Evolutionary conservation across 1,140 invertebrate species (phyloP), one percentile per base, ranked within the genome.

Genomic region (Drosophila persimilis): DNA sequence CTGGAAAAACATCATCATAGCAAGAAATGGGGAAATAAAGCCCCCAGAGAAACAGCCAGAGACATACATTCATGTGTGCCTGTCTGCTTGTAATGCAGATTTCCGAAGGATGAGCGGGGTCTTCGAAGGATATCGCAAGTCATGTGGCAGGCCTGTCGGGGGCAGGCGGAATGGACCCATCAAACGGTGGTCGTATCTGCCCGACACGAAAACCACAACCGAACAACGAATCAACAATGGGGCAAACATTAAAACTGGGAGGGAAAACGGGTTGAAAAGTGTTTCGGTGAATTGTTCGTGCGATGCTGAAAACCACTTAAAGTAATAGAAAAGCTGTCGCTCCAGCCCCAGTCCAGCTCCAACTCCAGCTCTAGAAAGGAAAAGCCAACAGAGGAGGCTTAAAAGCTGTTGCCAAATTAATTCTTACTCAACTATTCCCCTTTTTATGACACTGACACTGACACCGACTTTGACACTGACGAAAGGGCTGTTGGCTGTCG

Each of bases 221-320:
- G 51, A 69, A 50, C 39, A 61, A 51, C 51, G 54, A 54, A 62
- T 58, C 43, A 65, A 47, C 69, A 69, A 45, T 31, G 29, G 44
- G 47, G 22, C 63, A 11, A 47, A 44, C 51, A 35, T 50, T 41
- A 53, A 26, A 57, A 77, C 54, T 51, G 58, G 52, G 43, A 39
- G 17, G 15, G 31, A 24, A 48, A 54, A 31, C 8, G 29, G 29
- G 29, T 31, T 35, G 31, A 3, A 9, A 9, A 11, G 9, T 35
- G 9, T 8, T 35, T 11, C 9, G 8, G 31, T 3, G 3, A 54
- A 69, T 58, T 35, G 52, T 56, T 83, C 48, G 63, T 62, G 60
- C 39, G 56, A 64, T 57, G 59, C 17, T 71, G 46, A 62, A 76
- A 52, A 72, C 56, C 78, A 83, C 78, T 83, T 61, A 78, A 70